Base-by-base conservation (phyloP, 2,797 vertebrate species). In the Cottoperca gobio region DNA sequence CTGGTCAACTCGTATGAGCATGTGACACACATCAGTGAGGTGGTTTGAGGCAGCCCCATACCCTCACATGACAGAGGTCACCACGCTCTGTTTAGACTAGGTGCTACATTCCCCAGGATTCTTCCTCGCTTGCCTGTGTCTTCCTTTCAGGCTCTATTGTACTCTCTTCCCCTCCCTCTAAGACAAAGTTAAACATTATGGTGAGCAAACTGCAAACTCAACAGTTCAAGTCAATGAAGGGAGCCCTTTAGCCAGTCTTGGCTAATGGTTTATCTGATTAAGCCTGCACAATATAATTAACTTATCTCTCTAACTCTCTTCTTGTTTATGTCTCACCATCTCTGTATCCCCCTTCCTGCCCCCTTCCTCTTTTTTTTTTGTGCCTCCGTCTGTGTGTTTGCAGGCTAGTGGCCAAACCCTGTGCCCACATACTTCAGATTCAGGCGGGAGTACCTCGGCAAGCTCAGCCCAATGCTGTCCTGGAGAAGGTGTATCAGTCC, bases 341-440 rank as follows among this genome's bases (percentile, higher is more conserved):
- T 80, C 45, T 76, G 45, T 78, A 66, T 84, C 75, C 67, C 23
- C 65, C 76, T 69, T 79, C 76, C 80, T 84, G 28, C 76, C 74
- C 59, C 73, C 50, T 48, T 73, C 42, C 33, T 49, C 23, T 2
- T 39, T 21, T 24, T 48, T 60, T 77, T 78, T 77, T 75, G 57
- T 76, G 35, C 72, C 65, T 78, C 57, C 11, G 12, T 86, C 63
- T 89, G 73, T 92, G 90, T 92, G 77, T 90, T 73, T 79, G 86
- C 92, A 98, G 97, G 92, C 96, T 98, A 87, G 95, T 99, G 91
- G 97, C 96, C 91, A 96, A 95, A 83, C 97, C 97, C 48, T 97
- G 96, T 94, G 96, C 96, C 90, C 93, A 94, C 85, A 94, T 92
- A 91, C 91, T 98, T 90, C 95, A 96, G 90, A 97, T 99, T 84